These are phyloP conservation scores for Peromyscus aztecus DNA, from an alignment of 2,797 vertebrate genomes.

Conservation along the genomic window DNA sequence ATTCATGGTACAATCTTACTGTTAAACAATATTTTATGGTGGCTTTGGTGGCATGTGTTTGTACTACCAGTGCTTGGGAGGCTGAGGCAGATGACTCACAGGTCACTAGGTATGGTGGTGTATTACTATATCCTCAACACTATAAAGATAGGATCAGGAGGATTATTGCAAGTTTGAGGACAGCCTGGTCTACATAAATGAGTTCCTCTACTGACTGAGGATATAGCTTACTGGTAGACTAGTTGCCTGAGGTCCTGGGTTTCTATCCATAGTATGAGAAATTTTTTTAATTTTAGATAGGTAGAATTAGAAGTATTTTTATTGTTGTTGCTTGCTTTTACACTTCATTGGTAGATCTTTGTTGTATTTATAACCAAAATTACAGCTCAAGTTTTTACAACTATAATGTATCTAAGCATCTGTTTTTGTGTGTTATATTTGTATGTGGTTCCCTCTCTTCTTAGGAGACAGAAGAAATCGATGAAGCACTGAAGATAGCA, in stretches of 20 bases:
- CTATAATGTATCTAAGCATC: constrained; percentile 47
- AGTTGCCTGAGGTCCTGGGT: neutral
- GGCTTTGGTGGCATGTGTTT: neutral
- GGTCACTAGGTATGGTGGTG: neutral
- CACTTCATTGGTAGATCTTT: constrained; percentile 6
- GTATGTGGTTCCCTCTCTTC: constrained; percentile 37
- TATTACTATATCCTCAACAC: neutral
- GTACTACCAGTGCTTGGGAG: neutral
- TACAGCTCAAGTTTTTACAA: constrained; percentile 51
- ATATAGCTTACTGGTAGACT: neutral
- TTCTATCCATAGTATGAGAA: neutral
- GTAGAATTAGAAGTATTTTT: constrained; percentile 8
- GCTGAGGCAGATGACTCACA: neutral
- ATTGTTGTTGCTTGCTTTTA: constrained; percentile 52
- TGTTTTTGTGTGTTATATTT: constrained; percentile 66
- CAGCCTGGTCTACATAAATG: neutral
- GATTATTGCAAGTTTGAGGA: neutral
- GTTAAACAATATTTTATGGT: neutral
- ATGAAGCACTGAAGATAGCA: constrained; percentile 85
- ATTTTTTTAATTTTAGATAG: neutral
- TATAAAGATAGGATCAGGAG: neutral
- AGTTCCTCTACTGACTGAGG: neutral
- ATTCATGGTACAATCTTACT: neutral
- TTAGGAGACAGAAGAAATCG: constrained; percentile 86
- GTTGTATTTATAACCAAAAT: constrained; percentile 60